These are phyloP conservation scores for Diuraphis noxia DNA, from an alignment of 1,140 invertebrate genomes.

Conservation along the genomic window DNA sequence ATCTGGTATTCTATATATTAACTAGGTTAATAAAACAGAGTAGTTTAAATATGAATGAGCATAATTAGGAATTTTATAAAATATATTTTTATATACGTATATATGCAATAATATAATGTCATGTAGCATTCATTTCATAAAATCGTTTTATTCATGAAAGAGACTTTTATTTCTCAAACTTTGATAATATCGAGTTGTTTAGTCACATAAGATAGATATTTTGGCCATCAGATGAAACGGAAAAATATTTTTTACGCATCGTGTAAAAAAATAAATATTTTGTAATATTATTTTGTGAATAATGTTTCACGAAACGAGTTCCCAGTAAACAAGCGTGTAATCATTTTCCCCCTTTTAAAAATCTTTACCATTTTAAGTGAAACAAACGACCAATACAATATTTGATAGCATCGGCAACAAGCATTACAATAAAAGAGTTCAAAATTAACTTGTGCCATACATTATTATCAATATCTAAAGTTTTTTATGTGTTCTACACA, in stretches of 20 bases:
- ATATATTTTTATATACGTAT: too few species aligned
- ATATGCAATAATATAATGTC: not conserved
- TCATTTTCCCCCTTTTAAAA: not conserved
- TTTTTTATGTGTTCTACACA: not conserved
- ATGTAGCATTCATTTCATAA: not conserved
- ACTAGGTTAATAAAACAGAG: too few species aligned
- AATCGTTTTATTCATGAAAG: not conserved
- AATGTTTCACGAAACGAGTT: not conserved
- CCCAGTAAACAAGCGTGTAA: not conserved
- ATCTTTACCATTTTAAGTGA: not conserved
- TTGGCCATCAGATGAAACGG: too few species aligned
- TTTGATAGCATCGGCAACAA: not conserved
- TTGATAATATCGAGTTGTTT: not conserved
- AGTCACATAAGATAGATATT: not conserved
- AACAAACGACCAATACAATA: not conserved
- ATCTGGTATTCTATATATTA: too few species aligned
- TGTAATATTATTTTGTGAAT: not conserved
- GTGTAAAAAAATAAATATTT: not conserved
- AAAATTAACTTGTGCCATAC: not conserved
- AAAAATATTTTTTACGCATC: not conserved
- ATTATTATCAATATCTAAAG: not conserved
- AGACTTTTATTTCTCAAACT: not conserved
- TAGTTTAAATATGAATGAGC: too few species aligned
- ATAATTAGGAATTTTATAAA: too few species aligned
- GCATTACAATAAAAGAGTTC: not conserved